Evolutionary conservation across 2,797 vertebrate genomes (phyloP).

Genomic region (Pitangus sulphuratus): DNA sequence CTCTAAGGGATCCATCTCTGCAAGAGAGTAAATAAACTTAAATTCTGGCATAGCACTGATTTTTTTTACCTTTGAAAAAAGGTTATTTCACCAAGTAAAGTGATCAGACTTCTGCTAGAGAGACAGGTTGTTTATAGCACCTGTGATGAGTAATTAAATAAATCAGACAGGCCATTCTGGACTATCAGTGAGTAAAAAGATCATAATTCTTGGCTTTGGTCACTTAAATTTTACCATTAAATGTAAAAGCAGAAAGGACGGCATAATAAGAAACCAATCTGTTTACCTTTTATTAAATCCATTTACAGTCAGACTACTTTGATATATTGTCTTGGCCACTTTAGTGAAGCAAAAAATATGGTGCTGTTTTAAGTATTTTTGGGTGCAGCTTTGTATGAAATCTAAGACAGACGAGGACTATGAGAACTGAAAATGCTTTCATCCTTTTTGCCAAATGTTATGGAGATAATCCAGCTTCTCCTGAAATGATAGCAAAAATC

Average conservation of each 20-base stretch:
- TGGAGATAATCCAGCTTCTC: background rate
- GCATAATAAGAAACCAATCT: background rate
- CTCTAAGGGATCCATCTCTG: background rate
- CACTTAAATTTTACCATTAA: background rate
- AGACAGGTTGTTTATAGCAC: background rate
- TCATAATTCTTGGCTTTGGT: background rate
- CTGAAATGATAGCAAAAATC: background rate
- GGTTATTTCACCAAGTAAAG: background rate
- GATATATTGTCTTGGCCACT: background rate
- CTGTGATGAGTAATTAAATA: background rate
- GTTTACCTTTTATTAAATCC: background rate
- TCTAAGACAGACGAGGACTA: background rate
- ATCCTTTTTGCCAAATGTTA: background rate
- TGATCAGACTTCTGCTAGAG: background rate
- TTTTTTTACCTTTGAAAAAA: background rate
- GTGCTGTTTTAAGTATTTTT: background rate
- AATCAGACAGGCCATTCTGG: background rate
- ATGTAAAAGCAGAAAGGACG: background rate
- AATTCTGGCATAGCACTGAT: background rate
- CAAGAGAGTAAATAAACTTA: constrained; percentile 19
- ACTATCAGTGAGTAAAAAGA: background rate
- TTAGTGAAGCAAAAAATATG: background rate
- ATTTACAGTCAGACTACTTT: background rate
- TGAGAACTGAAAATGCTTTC: background rate
- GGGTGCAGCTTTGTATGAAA: background rate